These are phyloP conservation scores for Tachina fera DNA, from an alignment of 2,888 invertebrate species.

Conservation along the genomic window DNA sequence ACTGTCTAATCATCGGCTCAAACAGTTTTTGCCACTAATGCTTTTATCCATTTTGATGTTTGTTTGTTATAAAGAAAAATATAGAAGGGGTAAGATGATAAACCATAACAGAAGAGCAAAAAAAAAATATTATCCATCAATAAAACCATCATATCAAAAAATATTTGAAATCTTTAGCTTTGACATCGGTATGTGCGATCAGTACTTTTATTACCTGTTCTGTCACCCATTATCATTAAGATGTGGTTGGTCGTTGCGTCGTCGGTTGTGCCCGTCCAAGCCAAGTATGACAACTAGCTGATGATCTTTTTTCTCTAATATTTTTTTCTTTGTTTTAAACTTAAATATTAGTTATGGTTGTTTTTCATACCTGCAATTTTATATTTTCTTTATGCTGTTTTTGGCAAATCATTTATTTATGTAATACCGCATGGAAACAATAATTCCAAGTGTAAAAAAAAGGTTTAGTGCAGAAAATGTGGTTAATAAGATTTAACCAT, in stretches of 20 bases:
- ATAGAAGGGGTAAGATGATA: not conserved
- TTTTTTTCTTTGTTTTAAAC: conserved; percentile 27
- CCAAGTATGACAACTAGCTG: conserved; percentile 22
- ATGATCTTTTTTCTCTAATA: conserved; percentile 36
- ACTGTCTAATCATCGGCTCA: conserved; percentile 63
- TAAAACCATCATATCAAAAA: conserved; percentile 64
- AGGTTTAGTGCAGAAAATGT: conserved; percentile 14
- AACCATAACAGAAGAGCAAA: not conserved
- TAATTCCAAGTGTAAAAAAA: conserved; percentile 8
- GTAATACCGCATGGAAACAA: conserved; percentile 21
- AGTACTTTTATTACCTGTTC: conserved; percentile 68
- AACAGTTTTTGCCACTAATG: conserved; percentile 68
- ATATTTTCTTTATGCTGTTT: conserved; percentile 40
- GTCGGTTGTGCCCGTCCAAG: not conserved
- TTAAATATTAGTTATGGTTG: conserved; percentile 63
- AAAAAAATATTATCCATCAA: conserved; percentile 34
- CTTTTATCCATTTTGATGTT: conserved; percentile 33
- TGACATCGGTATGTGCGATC: conserved; percentile 68
- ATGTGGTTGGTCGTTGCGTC: conserved; percentile 29
- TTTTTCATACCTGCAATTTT: conserved; percentile 34
- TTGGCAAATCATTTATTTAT: conserved; percentile 62
- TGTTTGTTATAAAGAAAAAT: not conserved
- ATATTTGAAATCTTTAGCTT: conserved; percentile 65
- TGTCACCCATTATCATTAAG: conserved; percentile 63
- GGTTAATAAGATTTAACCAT: conserved; percentile 60